phyloP scores from a whole-genome alignment of 1,140 invertebrate genomes.

The Bombyx mandarina region DNA sequence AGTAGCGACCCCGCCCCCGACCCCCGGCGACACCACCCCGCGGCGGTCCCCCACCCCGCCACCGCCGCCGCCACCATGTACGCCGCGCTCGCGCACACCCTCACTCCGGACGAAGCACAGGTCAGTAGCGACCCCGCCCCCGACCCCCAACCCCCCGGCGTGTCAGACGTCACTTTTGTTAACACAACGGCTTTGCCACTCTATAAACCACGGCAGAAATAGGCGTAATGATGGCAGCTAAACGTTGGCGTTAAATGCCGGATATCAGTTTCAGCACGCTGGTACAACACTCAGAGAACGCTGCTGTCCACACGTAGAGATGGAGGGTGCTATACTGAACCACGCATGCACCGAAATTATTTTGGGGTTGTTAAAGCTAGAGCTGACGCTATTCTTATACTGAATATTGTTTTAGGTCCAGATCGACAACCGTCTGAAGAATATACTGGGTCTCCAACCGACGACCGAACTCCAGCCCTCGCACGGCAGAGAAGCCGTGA shows the following conservation, averaged over 20 bases:
- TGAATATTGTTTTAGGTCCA: conserved; percentile 27
- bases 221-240: neutral
- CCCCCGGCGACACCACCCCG: neutral
- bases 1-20: neutral
- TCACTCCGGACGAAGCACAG: conserved; percentile 10
- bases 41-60: too few species aligned
- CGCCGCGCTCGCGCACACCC: conserved; percentile 2
- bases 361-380: neutral
- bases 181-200: too few species aligned
- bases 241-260: neutral
- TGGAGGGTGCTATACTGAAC: neutral
- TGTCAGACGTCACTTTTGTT: neutral
- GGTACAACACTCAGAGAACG: neutral
- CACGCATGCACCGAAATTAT: neutral
- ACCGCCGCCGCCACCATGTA: too few species aligned
- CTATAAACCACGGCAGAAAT: neutral
- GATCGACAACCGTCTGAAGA: conserved; percentile 44
- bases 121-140: neutral
- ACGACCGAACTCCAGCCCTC: conserved; percentile 13
- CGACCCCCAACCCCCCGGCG: neutral
- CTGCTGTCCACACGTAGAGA: neutral
- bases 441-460: conserved; percentile 34
- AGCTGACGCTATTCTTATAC: neutral
- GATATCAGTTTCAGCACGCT: neutral
- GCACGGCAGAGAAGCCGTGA: conserved; percentile 4